A percentile compares a stretch with the other conserved stretches of the same genome.
phyloP scores from a whole-genome alignment of 2,888 invertebrate genomes.

The Parthenolecanium corni region DNA sequence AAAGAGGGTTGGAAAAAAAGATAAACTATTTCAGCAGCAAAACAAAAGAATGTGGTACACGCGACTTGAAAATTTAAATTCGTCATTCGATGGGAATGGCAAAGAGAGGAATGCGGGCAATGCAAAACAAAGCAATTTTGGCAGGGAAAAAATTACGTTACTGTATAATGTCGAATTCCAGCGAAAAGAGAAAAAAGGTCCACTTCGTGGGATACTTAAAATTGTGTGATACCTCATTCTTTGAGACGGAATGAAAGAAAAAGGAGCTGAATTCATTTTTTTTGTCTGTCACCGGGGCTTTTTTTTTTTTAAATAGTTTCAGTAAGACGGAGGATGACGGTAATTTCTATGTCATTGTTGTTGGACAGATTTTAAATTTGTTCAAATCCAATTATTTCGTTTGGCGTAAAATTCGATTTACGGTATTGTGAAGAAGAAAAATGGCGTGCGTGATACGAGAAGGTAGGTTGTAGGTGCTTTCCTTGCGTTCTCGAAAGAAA shows the following conservation, averaged over 20 bases:
- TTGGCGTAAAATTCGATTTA: too few species aligned
- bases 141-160: slow-evolving; percentile 3
- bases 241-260: neutral
- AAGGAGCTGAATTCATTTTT: slow-evolving; percentile 12
- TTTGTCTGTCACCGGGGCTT: slow-evolving; percentile 18
- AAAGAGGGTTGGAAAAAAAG: neutral
- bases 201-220: slow-evolving; percentile 17
- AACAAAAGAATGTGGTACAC: slow-evolving; percentile 7
- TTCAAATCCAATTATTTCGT: too few species aligned
- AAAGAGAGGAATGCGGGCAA: slow-evolving; percentile 10
- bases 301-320: too few species aligned
- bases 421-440: too few species aligned
- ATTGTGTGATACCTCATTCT: neutral
- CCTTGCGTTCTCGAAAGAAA: too few species aligned
- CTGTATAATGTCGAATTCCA: neutral
- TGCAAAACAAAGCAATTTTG: slow-evolving; percentile 21
- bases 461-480: too few species aligned
- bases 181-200: slow-evolving; percentile 8
- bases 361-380: too few species aligned
- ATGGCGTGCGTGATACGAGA: too few species aligned
- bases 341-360: too few species aligned
- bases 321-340: too few species aligned
- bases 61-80: slow-evolving; percentile 26
- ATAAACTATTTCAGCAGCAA: neutral
- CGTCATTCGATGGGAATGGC: slow-evolving; percentile 1